Evolutionary conservation across 2,888 invertebrate genomes (phyloP).

Genomic region (Megalurothrips usitatus): DNA sequence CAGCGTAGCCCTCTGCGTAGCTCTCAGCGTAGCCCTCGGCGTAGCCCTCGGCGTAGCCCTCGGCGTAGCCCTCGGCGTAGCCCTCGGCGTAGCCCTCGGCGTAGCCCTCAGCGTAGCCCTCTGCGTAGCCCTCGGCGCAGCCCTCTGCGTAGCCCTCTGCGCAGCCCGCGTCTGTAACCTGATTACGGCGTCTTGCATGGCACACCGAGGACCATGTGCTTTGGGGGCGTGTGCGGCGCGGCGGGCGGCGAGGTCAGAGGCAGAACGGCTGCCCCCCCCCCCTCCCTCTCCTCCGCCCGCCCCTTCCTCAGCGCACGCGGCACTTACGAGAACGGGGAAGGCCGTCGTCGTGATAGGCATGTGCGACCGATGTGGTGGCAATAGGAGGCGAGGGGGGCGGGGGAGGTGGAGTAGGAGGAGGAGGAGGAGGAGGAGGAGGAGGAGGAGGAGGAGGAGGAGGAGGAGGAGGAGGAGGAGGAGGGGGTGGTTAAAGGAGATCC

Average conservation of each 20-base stretch:
- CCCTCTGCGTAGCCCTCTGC: no score
- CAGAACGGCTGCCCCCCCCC: background rate
- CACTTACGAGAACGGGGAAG: background rate
- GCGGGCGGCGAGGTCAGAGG: background rate
- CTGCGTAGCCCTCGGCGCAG: no score
- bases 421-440: no score
- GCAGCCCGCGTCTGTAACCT: background rate
- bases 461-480: background rate
- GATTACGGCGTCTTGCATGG: conserved; percentile 8
- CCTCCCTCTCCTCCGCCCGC: background rate
- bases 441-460: no score
- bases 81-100: no score
- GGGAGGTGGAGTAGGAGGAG: background rate
- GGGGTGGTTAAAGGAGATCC: background rate
- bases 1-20: no score
- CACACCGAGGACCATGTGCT: background rate
- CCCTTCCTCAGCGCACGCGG: background rate
- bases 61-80: no score
- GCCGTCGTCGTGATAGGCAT: no score
- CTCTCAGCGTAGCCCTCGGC: no score
- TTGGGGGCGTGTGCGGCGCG: background rate
- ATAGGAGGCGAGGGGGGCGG: background rate
- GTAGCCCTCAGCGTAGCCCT: background rate
- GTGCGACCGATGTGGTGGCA: background rate
- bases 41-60: no score